These are phyloP conservation scores for Leucoptera coffeella DNA, from an alignment of 2,888 invertebrate genomes.

Conservation along the genomic window DNA sequence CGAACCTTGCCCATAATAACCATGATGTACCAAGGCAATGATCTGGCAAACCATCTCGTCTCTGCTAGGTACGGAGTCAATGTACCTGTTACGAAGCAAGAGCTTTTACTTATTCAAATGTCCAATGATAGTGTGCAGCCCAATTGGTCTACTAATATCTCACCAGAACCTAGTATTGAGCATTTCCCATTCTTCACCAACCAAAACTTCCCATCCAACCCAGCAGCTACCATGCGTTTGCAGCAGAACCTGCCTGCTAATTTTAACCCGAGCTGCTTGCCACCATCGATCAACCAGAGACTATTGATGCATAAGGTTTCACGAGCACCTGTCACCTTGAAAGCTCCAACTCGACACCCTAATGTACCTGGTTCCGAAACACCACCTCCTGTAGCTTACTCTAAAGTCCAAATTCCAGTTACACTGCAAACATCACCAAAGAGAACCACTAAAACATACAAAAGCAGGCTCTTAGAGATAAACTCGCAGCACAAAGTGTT, in stretches of 20 bases:
- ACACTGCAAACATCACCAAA: constrained; percentile 17
- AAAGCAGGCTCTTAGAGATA: constrained; percentile 35
- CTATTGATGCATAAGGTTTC: constrained; percentile 23
- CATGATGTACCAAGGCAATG: constrained; percentile 37
- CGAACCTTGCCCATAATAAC: constrained; percentile 33
- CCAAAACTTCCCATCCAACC: constrained; percentile 36
- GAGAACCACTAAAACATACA: constrained; percentile 43
- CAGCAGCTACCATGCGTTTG: constrained; percentile 34
- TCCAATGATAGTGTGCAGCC: constrained; percentile 15
- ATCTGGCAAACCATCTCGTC: constrained; percentile 39
- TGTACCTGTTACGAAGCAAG: constrained; percentile 39
- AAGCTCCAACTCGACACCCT: constrained; percentile 26
- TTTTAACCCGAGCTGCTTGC: constrained; percentile 17
- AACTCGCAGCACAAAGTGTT: constrained; percentile 59
- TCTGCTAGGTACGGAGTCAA: constrained; percentile 34
- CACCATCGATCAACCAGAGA: constrained; percentile 21
- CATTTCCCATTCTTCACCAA: constrained; percentile 36
- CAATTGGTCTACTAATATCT: constrained; percentile 21
- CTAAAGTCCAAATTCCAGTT: constrained; percentile 10
- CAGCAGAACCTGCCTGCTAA: constrained; percentile 25
- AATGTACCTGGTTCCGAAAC: constrained; percentile 10
- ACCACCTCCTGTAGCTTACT: constrained; percentile 7
- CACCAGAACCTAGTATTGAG: constrained; percentile 19
- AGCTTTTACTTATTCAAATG: constrained; percentile 21
- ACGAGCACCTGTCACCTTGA: constrained; percentile 24